Percentiles rank a stretch among this genome's conserved stretches.
phyloP scores from a whole-genome alignment of 1,140 invertebrate species.

The Linepithema humile region DNA sequence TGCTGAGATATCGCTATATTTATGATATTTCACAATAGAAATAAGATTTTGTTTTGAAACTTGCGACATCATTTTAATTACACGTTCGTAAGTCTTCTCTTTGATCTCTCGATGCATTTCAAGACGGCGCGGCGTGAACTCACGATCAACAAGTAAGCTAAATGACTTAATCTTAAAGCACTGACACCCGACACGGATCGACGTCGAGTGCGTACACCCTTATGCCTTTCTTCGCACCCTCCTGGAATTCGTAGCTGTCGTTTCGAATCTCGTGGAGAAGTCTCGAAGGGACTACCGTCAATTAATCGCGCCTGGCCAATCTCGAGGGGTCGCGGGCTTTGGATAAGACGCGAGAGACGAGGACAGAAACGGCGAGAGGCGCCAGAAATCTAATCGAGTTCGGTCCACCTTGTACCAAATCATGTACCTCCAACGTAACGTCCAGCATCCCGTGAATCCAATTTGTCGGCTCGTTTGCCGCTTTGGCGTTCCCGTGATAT shows the following conservation, averaged over 20 bases:
- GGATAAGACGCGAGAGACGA: slow-evolving; percentile 42
- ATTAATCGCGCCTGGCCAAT: slow-evolving; percentile 77
- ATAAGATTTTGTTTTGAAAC: neutral
- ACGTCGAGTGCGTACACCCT: slow-evolving; percentile 49
- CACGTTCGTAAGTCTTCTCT: neutral
- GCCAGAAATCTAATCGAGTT: slow-evolving; percentile 76
- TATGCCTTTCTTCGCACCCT: slow-evolving; percentile 69
- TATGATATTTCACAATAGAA: neutral
- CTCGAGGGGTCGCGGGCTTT: slow-evolving; percentile 66
- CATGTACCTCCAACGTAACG: slow-evolving; percentile 59
- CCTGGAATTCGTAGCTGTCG: slow-evolving; percentile 72
- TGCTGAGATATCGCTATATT: neutral
- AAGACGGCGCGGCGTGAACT: neutral
- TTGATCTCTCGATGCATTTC: slow-evolving; percentile 25
- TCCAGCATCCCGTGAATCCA: slow-evolving; percentile 78
- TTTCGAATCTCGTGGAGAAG: slow-evolving; percentile 71
- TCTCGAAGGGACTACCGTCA: slow-evolving; percentile 71
- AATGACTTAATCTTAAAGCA: slow-evolving; percentile 47
- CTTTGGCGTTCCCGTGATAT: slow-evolving; percentile 46
- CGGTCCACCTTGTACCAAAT: slow-evolving; percentile 41
- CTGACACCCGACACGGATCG: slow-evolving; percentile 33
- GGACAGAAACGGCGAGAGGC: slow-evolving; percentile 47
- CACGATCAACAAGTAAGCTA: slow-evolving; percentile 49
- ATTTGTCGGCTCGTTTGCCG: slow-evolving; percentile 80
- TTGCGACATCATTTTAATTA: neutral